Base-by-base conservation (phyloP, 2,797 vertebrate genomes). In the Microctenopoma steveboyesi region DNA sequence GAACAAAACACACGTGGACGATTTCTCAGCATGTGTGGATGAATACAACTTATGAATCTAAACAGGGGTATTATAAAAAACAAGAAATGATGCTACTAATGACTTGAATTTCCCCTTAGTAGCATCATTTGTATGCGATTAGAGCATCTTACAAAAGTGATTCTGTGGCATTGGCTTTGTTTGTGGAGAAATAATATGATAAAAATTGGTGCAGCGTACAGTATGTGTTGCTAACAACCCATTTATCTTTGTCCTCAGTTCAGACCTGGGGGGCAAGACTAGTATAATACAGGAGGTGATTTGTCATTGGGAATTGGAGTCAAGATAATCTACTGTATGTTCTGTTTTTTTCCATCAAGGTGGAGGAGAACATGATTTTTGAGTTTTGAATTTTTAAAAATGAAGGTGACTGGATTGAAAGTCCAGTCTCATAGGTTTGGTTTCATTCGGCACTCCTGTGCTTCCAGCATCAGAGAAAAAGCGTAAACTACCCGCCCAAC, bases 181-280 rank as follows among this genome's bases (percentile, higher is more conserved):
- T 43, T 74, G 50, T 5, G 16, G 46, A 51, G 40, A 22, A 58
- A 58, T 11, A 3, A 30, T 6, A 18, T 63, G 28, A 46, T n/a
- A 2, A 57, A 47, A 18, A 33, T 28, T 49, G 22, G 18, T 15
- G 39, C 12, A 22, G 16, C 27, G 27, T 15, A 30, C 12, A 28
- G 16, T 27, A 0, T 12, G 4, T 33, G 39, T 51, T 62, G 22
- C 5, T 43, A 40, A 25, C 11, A 54, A 45, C 18, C 13, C 16
- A 45, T 49, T 55, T 33, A 5, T 39, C 18, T 46, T 8, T 27
- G 28, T 61, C 50, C 3, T 49, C 15, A 22, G 39, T 12, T 58
- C 30, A 57, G 16, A 57, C 10, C 16, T 0, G 4, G 43, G 48
- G 35, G 11, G 0, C 14, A 39, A 3, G 15, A 42, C 5, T 33